Percentiles rank a stretch among this genome's conserved stretches.
Conservation (phyloP, 1,140 invertebrate species). For the Hylyphantes graminicola region DNA sequence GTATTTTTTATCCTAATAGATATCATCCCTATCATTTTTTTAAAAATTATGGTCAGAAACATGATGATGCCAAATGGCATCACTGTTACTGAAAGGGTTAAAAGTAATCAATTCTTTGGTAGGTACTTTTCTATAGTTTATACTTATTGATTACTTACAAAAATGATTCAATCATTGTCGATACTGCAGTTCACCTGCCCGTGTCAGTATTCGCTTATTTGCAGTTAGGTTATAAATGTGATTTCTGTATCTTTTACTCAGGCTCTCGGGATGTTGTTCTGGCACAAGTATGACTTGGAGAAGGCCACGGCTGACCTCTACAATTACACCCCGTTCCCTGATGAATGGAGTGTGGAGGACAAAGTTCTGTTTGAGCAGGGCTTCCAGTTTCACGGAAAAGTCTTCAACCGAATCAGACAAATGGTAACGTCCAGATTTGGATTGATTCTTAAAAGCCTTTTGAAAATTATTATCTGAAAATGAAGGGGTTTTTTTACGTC, state of each 20-base stretch:
- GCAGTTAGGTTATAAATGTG: not conserved
- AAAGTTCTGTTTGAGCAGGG: constrained; percentile 98
- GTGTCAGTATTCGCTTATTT: not conserved
- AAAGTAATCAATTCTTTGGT: not conserved
- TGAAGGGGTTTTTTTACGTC: no score
- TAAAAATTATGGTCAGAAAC: no score
- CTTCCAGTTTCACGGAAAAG: constrained; percentile 98
- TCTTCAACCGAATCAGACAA: constrained; percentile 95
- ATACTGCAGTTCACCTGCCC: not conserved
- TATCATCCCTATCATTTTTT: no score
- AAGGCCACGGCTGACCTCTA: constrained; percentile 91
- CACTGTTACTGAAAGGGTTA: no score
- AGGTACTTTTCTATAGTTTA: not conserved
- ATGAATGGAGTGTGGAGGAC: constrained; percentile 98
- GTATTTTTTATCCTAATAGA: no score
- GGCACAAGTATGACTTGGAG: constrained; percentile 97
- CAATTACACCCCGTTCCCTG: constrained; percentile 97
- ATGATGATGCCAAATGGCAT: no score
- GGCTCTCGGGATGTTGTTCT: constrained; percentile 96
- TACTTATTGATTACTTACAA: not conserved
- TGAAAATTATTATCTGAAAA: not conserved
- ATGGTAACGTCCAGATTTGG: constrained; percentile 78
- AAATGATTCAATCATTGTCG: not conserved
- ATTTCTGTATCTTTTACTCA: constrained; percentile 57
- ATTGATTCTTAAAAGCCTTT: not conserved